Percentiles rank a stretch among this genome's conserved stretches.
These are phyloP conservation scores for Grammomys surdaster DNA, from an alignment of 2,113 vertebrate genomes.

Conservation along the genomic window DNA sequence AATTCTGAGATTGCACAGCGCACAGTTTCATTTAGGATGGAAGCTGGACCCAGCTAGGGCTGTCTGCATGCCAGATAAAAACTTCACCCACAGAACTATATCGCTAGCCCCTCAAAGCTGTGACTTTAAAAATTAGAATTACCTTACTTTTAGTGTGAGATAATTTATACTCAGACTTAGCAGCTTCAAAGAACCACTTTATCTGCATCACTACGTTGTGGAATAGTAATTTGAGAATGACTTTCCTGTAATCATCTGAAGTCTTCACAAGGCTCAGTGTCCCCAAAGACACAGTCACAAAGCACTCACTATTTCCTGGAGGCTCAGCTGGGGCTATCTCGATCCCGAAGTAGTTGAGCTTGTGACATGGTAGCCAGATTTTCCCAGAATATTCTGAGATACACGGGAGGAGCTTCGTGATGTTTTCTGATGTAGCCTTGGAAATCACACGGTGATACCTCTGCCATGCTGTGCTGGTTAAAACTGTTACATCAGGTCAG, in stretches of 20 bases:
- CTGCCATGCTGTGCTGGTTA: background rate
- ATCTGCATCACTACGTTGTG: background rate
- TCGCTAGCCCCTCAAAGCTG: background rate
- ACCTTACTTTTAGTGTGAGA: background rate
- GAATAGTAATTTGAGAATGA: background rate
- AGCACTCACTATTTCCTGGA: background rate
- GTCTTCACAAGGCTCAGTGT: background rate
- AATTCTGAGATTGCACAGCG: background rate
- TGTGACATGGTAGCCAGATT: background rate
- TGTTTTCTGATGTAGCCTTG: background rate
- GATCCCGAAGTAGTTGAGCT: background rate
- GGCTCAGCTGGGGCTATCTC: background rate
- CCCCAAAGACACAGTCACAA: background rate
- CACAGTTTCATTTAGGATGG: background rate
- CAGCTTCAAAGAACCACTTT: background rate
- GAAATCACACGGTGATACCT: background rate
- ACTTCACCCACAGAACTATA: background rate
- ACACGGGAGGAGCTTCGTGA: background rate
- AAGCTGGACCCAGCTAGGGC: background rate
- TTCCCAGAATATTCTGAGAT: background rate
- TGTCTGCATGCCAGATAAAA: background rate
- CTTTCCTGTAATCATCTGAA: background rate
- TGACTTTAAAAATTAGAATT: background rate
- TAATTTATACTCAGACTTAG: background rate
- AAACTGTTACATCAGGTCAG: background rate